phyloP scores from a whole-genome alignment of 2,888 invertebrate genomes.

The Aphodius granarius region DNA sequence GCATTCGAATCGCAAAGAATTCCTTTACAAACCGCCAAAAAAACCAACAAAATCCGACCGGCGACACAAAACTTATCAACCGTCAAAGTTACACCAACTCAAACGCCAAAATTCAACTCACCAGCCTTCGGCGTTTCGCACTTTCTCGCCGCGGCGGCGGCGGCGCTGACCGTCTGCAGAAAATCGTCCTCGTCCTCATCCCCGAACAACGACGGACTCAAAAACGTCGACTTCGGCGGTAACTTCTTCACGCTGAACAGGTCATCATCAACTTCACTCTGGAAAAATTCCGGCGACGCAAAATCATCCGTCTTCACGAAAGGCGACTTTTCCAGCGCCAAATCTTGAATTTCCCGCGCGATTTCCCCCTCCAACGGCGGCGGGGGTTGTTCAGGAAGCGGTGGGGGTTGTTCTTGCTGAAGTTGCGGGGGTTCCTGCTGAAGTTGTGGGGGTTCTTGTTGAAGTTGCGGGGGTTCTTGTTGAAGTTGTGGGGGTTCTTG shows the following conservation, averaged over 20 bases:
- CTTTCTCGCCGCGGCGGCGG: not conserved
- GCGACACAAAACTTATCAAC: too few relatives aligned
- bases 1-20: too few relatives aligned
- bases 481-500: not conserved
- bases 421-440: not conserved
- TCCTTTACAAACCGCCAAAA: too few relatives aligned
- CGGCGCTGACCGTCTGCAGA: not conserved
- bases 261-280: conserved; percentile 38
- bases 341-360: conserved; percentile 10
- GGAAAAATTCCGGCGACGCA: conserved; percentile 15
- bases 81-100: too few relatives aligned
- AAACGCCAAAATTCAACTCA: conserved; percentile 2
- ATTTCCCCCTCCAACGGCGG: not conserved
- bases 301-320: conserved; percentile 25
- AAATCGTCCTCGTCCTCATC: conserved; percentile 43
- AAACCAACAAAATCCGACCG: too few relatives aligned
- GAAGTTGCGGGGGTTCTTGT: not conserved
- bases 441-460: not conserved
- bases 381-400: not conserved
- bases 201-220: conserved; percentile 40
- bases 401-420: not conserved
- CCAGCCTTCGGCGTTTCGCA: conserved; percentile 1
- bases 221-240: conserved; percentile 28
- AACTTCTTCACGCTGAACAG: conserved; percentile 35
- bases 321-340: not conserved